Percentiles rank a stretch among this genome's conserved stretches.
These are phyloP conservation scores for Amphiduros pacificus DNA, from an alignment of 2,888 invertebrate species.

Conservation along the genomic window DNA sequence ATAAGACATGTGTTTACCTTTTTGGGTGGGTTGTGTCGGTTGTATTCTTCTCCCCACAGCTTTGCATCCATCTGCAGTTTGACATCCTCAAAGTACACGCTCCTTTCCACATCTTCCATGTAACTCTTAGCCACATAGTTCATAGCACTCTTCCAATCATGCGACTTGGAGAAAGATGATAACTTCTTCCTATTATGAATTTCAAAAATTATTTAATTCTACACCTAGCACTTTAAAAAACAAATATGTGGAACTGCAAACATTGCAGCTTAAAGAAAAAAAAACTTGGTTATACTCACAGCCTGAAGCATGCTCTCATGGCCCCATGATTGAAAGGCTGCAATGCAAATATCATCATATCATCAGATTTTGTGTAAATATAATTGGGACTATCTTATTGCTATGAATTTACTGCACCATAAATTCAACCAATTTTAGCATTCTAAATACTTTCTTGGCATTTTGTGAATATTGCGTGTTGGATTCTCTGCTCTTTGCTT, in stretches of 20 bases:
- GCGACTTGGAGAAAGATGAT: constrained; percentile 56
- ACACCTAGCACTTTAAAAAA: not conserved
- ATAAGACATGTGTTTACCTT: constrained; percentile 55
- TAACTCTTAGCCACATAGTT: constrained; percentile 66
- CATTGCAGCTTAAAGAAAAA: not conserved
- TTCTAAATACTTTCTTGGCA: no score
- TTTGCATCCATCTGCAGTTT: constrained; percentile 67
- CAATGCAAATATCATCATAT: no score
- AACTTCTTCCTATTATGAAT: constrained; percentile 60
- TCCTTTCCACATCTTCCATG: constrained; percentile 61
- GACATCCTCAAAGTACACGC: constrained; percentile 65
- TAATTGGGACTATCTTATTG: no score
- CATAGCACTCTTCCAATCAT: constrained; percentile 62
- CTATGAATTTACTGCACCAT: no score
- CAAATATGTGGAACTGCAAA: not conserved
- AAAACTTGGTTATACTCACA: constrained; percentile 58
- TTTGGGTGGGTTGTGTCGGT: constrained; percentile 66
- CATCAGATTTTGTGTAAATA: no score
- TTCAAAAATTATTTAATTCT: not conserved
- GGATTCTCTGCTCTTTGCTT: no score
- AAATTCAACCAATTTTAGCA: no score
- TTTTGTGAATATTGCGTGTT: no score
- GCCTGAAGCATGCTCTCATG: constrained; percentile 65
- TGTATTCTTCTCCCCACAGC: constrained; percentile 67
- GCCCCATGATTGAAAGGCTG: constrained; percentile 65